phyloP scores from a whole-genome alignment of 2,888 invertebrate genomes.

The Macrosiphum euphorbiae region DNA sequence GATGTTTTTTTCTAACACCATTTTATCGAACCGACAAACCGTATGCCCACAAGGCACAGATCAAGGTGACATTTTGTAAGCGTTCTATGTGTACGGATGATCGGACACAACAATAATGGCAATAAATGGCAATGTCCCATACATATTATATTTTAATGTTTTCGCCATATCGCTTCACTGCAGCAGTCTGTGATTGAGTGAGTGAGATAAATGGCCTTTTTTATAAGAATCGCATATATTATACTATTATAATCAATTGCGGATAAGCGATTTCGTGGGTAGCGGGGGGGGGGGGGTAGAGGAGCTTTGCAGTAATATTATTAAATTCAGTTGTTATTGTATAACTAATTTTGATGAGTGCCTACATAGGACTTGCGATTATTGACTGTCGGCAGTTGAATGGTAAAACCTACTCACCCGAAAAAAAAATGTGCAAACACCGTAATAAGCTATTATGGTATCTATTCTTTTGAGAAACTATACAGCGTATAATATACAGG shows the following conservation, averaged over 20 bases:
- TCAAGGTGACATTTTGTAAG: not conserved
- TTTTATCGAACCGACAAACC: not conserved
- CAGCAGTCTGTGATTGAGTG: not conserved
- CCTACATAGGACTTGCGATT: not conserved
- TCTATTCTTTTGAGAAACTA: not conserved
- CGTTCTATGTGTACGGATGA: not conserved
- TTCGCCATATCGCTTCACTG: not conserved
- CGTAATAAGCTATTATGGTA: not conserved
- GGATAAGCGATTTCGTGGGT: not conserved
- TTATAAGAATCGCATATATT: not conserved
- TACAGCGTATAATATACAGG: not conserved
- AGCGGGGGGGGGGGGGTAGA: not conserved
- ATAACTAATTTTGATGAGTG: not conserved
- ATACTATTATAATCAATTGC: not conserved
- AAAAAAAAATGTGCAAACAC: not conserved
- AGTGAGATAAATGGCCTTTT: not conserved
- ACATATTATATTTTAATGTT: not conserved
- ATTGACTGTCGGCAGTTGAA: not conserved
- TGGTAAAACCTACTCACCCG: not conserved
- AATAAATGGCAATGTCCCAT: not conserved
- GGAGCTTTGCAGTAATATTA: not conserved
- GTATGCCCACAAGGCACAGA: not conserved
- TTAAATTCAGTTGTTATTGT: not conserved
- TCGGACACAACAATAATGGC: not conserved
- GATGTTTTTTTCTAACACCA: not conserved